Conservation (phyloP, 2,888 invertebrate species). For the Dryococelus australis region DNA sequence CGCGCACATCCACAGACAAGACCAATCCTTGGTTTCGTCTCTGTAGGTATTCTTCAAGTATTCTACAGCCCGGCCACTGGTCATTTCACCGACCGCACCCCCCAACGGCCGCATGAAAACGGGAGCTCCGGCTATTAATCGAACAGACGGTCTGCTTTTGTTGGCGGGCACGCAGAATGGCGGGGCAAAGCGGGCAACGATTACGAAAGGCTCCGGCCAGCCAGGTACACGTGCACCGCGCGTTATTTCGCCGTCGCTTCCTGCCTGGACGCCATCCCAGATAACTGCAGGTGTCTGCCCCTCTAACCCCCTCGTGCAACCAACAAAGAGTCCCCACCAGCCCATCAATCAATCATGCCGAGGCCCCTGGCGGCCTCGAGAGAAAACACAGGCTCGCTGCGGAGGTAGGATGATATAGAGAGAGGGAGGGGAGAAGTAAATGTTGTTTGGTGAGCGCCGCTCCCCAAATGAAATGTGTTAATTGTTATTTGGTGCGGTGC, state of each 20-base stretch:
- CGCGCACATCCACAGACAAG: too few species aligned
- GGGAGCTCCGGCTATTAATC: too few species aligned
- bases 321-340: background rate
- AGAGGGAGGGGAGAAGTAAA: background rate
- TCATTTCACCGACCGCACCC: too few species aligned
- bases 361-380: too few species aligned
- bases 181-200: background rate
- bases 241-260: background rate
- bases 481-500: constrained; percentile 16
- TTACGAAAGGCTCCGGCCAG: too few species aligned
- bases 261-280: background rate
- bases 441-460: background rate
- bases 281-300: background rate
- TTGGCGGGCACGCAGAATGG: background rate
- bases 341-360: background rate
- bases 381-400: background rate
- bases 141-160: too few species aligned
- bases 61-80: too few species aligned
- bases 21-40: too few species aligned
- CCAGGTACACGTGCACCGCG: background rate
- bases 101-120: too few species aligned
- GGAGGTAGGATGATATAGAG: background rate
- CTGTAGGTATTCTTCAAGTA: too few species aligned
- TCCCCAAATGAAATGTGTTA: background rate
- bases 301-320: too few species aligned